phyloP scores from a whole-genome alignment of 2,113 vertebrate species.

The Albula goreensis region DNA sequence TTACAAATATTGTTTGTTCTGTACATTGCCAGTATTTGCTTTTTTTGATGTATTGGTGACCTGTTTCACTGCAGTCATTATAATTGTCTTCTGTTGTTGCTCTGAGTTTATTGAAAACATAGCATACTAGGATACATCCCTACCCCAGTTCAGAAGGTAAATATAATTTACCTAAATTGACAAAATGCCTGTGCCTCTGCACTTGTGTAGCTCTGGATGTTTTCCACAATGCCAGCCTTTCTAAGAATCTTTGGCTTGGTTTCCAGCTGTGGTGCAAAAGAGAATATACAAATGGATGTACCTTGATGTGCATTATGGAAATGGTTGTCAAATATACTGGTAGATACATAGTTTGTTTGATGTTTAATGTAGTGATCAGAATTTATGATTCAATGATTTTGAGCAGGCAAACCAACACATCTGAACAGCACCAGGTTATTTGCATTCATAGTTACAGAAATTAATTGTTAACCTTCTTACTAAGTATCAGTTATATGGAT shows the following conservation, averaged over 20 bases:
- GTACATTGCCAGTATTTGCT: slow-evolving; percentile 9
- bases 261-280: too few species aligned
- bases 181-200: not conserved
- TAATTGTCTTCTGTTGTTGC: not conserved
- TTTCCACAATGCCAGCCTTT: too few species aligned
- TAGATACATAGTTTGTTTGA: too few species aligned
- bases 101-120: not conserved
- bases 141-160: not conserved
- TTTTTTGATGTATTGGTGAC: not conserved
- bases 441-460: not conserved
- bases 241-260: too few species aligned
- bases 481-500: not conserved
- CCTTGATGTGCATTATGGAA: not conserved
- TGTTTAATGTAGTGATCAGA: too few species aligned
- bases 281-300: not conserved
- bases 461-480: not conserved
- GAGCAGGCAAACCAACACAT: not conserved
- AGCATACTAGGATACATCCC: not conserved
- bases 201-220: too few species aligned
- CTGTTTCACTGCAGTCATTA: not conserved
- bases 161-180: not conserved
- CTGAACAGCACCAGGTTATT: not conserved
- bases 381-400: not conserved
- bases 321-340: not conserved
- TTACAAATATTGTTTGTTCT: not conserved